Evolutionary conservation across 2,797 vertebrate species (phyloP), one percentile per base, ranked within the genome.

Genomic region (Coluber constrictor): DNA sequence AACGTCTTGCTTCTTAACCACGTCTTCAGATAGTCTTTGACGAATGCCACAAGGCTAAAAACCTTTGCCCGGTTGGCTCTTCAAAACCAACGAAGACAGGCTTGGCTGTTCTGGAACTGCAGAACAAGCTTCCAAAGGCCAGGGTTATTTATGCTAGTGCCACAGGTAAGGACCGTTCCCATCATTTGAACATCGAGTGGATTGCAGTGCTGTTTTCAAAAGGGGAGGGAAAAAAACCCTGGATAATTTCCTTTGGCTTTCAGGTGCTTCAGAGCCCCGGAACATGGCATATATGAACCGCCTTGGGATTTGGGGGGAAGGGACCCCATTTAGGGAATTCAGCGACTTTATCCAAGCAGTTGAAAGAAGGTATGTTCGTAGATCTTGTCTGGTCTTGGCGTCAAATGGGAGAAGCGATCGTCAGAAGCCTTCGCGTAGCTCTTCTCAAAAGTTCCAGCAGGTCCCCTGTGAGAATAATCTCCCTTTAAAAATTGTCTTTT

Each of bases 251-350:
- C 4, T n/a, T 54, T 54, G 8, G 51, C 86, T 93, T 37, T 95
- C 90, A 99, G 99, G 99, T 98, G 99, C 99, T 59, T 99, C 99
- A 92, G 99, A 99, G 96, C 99, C 99, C 37, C 97, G 99, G 87
- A 99, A 99, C 95, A 99, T 99, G 99, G 99, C 99, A 20, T 99
- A 99, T 61, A 99, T 99, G 99, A 99, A 99, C 96, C 98, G 99
- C 0, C 98, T 99, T 90, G 99, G 99, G 94, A 99, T 99, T 96
- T 99, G 99, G 99, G 99, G 99, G 0, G 98, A 99, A 96, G 99
- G 99, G 96, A 99, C 99, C 10, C 99, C 99, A 0, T 99, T 99
- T 96, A 99, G 98, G 96, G 99, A 99, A 94, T 99, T 99, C 97
- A 99, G 98, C 10, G 99, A 99, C 92, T 99, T 99, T 87, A 99